These are phyloP conservation scores for Macquaria ambigua DNA, from an alignment of 2,113 vertebrate genomes.

Conservation along the genomic window DNA sequence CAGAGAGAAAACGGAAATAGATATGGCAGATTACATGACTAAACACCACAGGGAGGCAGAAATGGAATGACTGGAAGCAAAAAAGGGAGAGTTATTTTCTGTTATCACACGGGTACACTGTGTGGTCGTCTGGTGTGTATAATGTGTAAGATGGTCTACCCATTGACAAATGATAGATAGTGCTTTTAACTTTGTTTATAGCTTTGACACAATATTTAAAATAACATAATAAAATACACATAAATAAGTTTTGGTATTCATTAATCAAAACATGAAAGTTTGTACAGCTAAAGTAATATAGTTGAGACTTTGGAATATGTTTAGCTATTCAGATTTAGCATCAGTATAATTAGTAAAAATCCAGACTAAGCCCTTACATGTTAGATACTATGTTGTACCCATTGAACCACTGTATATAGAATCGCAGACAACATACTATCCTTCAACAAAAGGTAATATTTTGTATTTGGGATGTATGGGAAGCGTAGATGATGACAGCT, in stretches of 20 bases:
- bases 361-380: neutral
- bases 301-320: neutral
- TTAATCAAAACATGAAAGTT: neutral
- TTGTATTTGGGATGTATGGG: too few species aligned
- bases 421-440: neutral
- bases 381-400: neutral
- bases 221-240: neutral
- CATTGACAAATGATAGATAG: neutral
- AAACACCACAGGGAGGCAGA: constrained; percentile 8
- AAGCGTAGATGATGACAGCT: too few species aligned
- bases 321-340: neutral
- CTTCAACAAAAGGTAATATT: neutral
- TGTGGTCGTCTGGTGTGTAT: constrained; percentile 20
- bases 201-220: neutral
- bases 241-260: neutral
- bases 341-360: neutral
- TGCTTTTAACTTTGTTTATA: neutral
- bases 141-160: neutral
- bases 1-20: constrained; percentile 45
- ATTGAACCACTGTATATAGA: neutral
- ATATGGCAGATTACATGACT: constrained; percentile 38
- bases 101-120: constrained; percentile 20
- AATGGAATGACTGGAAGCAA: constrained; percentile 27
- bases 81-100: constrained; percentile 17
- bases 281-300: neutral